These are phyloP conservation scores for Ostrea denselamellosa DNA, from an alignment of 1,140 invertebrate species.

Conservation along the genomic window DNA sequence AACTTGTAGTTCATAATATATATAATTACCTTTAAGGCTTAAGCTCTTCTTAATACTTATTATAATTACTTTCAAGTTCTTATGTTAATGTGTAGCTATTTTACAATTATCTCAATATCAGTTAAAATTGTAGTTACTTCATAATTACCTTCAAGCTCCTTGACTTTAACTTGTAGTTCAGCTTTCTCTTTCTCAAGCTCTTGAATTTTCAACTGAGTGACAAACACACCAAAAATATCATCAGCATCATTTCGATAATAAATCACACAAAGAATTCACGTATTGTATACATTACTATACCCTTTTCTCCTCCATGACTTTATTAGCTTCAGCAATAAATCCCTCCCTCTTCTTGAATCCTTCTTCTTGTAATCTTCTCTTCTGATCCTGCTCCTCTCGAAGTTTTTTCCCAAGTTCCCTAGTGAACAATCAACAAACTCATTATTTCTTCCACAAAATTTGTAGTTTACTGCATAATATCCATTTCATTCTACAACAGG, in stretches of 20 bases:
- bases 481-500: too few relatives aligned
- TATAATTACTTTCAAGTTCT: too few relatives aligned
- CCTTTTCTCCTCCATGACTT: constrained; percentile 86
- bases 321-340: constrained; percentile 85
- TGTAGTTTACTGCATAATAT: too few relatives aligned
- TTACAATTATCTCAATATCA: too few relatives aligned
- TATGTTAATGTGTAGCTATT: too few relatives aligned
- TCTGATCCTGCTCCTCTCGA: constrained; percentile 86
- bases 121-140: not conserved
- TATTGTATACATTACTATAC: constrained; percentile 62
- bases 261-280: too few relatives aligned
- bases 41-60: too few relatives aligned
- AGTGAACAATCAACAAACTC: constrained; percentile 78
- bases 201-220: constrained; percentile 78
- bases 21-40: too few relatives aligned
- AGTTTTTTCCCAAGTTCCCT: constrained; percentile 90
- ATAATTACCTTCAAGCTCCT: constrained; percentile 68
- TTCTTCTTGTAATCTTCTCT: constrained; percentile 86
- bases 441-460: too few relatives aligned
- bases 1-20: too few relatives aligned
- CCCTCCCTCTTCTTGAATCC: constrained; percentile 89
- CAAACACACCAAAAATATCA: constrained; percentile 44
- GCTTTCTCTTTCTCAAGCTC: constrained; percentile 85
- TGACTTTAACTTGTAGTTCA: constrained; percentile 61
- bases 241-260: not conserved